Base-by-base conservation (phyloP, 2,888 invertebrate species). In the Halictus ligatus region DNA sequence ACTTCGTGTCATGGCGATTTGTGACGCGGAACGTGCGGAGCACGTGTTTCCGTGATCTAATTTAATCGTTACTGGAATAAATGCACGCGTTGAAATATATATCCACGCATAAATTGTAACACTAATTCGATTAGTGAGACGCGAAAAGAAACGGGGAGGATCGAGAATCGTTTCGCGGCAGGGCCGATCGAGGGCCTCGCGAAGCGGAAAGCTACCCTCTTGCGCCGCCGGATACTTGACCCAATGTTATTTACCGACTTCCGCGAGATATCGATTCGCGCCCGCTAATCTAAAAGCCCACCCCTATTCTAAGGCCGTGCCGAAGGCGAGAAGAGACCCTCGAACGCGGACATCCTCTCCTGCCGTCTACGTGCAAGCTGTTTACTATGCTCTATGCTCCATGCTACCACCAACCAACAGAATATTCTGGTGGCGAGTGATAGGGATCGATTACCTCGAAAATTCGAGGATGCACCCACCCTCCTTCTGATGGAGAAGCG, bases 201-300 rank as follows among this genome's bases (percentile, higher is more conserved):
- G 18, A 46, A 54, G 48, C n/a, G 43, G 54, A 58, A 40, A 71
- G 71, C 43, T 40, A 4, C 72, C 21, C 58, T 10, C 72, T 75
- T 50, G 21, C 72, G 60, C 48, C 60, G 58, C 43, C 81, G 79
- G 81, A 87, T 83, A 80, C 87, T 88, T 81, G 88, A 88, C 81
- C 81, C 80, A 81, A 87, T 83, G 83, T 87, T 85, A 88, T 83
- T 87, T 85, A 83, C 83, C 87, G 85, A 83, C 80, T 87, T 87
- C 79, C 76, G 77, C 64, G 60, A 75, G 75, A 82, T 88, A 88
- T 88, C 87, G 88, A 88, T 85, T 69, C 74, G 75, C 71, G 79
- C 25, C 50, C 77, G 48, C 75, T 81, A 88, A 88, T 88, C 88
- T 81, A 83, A 77, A 77, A 88, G 84, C 50, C 77, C 77, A n/a